These are phyloP conservation scores for Dasypus novemcinctus DNA, from an alignment of 2,113 vertebrate species.

Conservation along the genomic window DNA sequence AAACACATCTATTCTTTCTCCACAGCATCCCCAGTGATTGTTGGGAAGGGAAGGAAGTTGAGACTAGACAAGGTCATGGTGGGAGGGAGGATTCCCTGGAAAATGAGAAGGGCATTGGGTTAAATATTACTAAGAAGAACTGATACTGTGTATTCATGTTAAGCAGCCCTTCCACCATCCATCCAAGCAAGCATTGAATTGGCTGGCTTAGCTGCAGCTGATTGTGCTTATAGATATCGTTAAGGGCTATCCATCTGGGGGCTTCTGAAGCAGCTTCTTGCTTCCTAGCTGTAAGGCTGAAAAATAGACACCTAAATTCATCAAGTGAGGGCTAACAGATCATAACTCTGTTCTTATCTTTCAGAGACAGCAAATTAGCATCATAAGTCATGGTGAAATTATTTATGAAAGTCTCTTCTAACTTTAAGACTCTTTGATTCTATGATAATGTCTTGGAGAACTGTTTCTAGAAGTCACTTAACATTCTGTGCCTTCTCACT, in stretches of 20 bases:
- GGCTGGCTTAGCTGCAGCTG: background rate
- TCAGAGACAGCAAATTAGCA: conserved; percentile 62
- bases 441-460: conserved; percentile 30
- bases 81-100: background rate
- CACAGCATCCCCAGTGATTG: background rate
- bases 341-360: conserved; percentile 52
- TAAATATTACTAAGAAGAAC: background rate
- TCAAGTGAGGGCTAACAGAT: conserved; percentile 37
- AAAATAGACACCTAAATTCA: conserved; percentile 61
- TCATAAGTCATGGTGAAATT: conserved; percentile 51
- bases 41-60: background rate
- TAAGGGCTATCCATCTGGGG: conserved; percentile 7
- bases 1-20: background rate
- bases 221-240: background rate
- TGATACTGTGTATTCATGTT: background rate
- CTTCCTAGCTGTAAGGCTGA: background rate
- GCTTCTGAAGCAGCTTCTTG: conserved; percentile 2
- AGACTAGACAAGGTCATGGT: background rate
- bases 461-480: conserved; percentile 38
- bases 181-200: conserved; percentile 22
- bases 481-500: conserved; percentile 32
- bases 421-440: conserved; percentile 43
- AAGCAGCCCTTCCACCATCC: background rate
- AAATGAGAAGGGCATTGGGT: background rate
- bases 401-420: conserved; percentile 54